A percentile compares a stretch with the other conserved stretches of the same genome.
These are phyloP conservation scores for Chloromyia formosa DNA, from an alignment of 2,888 invertebrate species.

Conservation along the genomic window DNA sequence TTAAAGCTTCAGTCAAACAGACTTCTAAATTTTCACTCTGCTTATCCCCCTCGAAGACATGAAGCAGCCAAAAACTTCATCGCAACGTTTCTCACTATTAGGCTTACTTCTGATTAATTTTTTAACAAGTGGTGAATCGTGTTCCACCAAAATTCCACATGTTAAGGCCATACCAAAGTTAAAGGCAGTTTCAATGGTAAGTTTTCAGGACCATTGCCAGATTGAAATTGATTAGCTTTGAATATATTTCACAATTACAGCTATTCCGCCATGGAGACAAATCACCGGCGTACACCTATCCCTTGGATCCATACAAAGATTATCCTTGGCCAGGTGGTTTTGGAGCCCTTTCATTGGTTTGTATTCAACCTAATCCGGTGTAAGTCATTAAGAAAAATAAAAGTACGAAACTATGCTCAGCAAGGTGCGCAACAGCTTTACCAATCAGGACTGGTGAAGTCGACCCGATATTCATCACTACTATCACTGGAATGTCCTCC, in stretches of 20 bases:
- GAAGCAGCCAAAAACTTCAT: too few species aligned
- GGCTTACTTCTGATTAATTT: too few species aligned
- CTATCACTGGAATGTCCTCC: background rate
- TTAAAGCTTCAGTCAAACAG: too few species aligned
- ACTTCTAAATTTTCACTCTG: too few species aligned
- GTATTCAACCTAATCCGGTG: background rate
- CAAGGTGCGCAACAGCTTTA: background rate
- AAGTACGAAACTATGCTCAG: background rate
- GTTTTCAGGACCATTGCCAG: too few species aligned
- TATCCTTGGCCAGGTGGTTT: constrained; percentile 7
- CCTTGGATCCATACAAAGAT: constrained; percentile 3
- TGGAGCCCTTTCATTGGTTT: constrained; percentile 1
- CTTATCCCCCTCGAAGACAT: too few species aligned
- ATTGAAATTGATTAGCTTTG: background rate
- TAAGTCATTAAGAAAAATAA: too few species aligned
- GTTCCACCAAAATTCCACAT: too few species aligned
- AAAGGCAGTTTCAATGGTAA: background rate
- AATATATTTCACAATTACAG: background rate
- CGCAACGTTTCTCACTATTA: too few species aligned
- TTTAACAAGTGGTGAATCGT: too few species aligned
- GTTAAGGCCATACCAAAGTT: too few species aligned
- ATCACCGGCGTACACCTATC: background rate
- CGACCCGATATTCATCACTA: background rate
- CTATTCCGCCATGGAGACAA: constrained; percentile 3
- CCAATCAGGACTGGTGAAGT: background rate